Base-by-base conservation (phyloP, 2,113 vertebrate genomes). In the Crocuta crocuta region DNA sequence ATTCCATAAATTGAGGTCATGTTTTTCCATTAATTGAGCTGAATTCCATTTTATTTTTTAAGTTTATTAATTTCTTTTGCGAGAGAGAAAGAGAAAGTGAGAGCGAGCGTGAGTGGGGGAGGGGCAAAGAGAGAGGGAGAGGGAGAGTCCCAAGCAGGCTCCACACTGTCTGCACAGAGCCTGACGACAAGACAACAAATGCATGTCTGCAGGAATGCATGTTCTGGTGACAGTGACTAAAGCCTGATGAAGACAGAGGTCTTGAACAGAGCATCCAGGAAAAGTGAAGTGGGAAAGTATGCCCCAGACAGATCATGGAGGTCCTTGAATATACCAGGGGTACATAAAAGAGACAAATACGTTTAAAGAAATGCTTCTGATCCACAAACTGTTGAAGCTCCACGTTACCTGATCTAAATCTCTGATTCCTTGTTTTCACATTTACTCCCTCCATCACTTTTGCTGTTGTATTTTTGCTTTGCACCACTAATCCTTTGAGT, bases 311-410 rank as follows among this genome's bases (percentile, higher is more conserved):
- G 48, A 16, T n/a, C 15, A 5, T 13, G 11, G n/a, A 58, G 43
- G 50, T 85, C 58, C 31, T 33, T 55, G 58, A 45, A 65, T 24
- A 53, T 13, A 61, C 35, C 39, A 39, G 15, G 2, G 78, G 21
- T 63, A 5, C 7, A 91, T 43, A 50, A 76, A 92, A 87, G 43
- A 81, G 31, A 76, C 19, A 79, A 86, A 31, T 9, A 71, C 17
- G 81, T 85, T 79, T 87, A 58, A 50, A 81, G 28, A 93, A 89
- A 90, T 65, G 17, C 35, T 73, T 97, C 63, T 65, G 33, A 65
- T 71, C 55, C 58, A 28, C 58, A 23, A 95, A 58, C 35, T 24
- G 2, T 35, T 71, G 43, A 85, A 33, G 66, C 74, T 73, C 24
- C n/a, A 16, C 26, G 13, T 73, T 85, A 83, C 61, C 70, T 79